Base-by-base conservation (phyloP, 2,113 vertebrate species). In the Barbus barbus region DNA sequence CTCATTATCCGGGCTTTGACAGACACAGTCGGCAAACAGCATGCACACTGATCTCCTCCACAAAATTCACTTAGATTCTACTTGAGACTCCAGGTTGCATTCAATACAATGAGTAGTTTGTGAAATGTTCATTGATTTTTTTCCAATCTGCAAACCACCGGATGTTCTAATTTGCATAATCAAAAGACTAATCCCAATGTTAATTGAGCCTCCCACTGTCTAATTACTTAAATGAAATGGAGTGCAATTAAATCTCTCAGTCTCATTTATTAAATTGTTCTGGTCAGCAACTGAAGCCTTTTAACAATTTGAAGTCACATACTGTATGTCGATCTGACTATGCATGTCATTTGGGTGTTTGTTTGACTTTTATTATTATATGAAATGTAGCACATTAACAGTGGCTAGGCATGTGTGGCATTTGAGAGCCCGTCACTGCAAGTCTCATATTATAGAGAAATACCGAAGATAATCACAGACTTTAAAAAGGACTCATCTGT, bases 241-340 rank as follows among this genome's bases (percentile, higher is more conserved):
- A 79, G 28, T 24, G 53, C 22, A 77, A 80, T 63, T 80, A 63
- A 80, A 73, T 74, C 51, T 28, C n/a, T 38, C 65, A 7, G 18
- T 38, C 24, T 71, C 53, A 67, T 83, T 73, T 53, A 74, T 83
- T 83, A 79, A 72, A 83, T n/a, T 74, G 41, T 83, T 83, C 81
- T 78, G 63, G 38, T 65, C 13, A 22, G 76, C 75, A 73, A 41
- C 46, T 80, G 33, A 60, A 44, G 63, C 18, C 22, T 78, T 33
- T 56, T 33, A 24, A 41, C 9, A 22, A 71, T 22, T 20, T 14
- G 20, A 38, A 38, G 65, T 71, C n/a, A 51, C 8, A 44, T 56
- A 12, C 28, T 61, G 31, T 2, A 44, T 26, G 56, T 26, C 1
- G 8, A 22, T 67, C 26, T 48, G 36, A 31, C 41, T 60, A 36